Conservation (phyloP, 2,888 invertebrate genomes). For the Trissolcus brochymenae region DNA sequence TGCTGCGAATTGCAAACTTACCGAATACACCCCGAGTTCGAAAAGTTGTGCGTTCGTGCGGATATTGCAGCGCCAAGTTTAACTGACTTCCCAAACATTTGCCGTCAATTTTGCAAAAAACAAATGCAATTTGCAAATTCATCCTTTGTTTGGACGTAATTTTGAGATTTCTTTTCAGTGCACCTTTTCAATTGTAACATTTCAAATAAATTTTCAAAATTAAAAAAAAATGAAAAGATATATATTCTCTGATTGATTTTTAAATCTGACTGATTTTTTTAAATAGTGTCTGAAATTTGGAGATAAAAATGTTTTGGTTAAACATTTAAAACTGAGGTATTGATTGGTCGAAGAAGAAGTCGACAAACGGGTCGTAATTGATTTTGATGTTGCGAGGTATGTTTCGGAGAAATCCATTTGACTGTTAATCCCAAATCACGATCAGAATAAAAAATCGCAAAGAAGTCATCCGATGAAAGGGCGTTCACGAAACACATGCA, state of each 20-base stretch:
- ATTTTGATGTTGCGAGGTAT: slow-evolving; percentile 58
- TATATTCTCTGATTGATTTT: no score
- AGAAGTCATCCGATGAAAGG: slow-evolving; percentile 17
- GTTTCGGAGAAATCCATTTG: slow-evolving; percentile 59
- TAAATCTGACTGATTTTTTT: no score
- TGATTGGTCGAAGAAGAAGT: slow-evolving; percentile 34
- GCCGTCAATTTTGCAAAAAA: no score
- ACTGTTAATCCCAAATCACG: slow-evolving; percentile 51
- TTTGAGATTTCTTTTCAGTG: no score
- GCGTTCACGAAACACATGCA: slow-evolving; percentile 23
- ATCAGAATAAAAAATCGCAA: slow-evolving; percentile 22
- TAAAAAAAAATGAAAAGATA: no score
- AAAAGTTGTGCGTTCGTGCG: slow-evolving; percentile 28
- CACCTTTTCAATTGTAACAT: no score
- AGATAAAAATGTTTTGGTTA: no score
- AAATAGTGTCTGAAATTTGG: no score
- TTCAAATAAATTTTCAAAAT: no score
- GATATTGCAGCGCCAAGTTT: slow-evolving; percentile 10
- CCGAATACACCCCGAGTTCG: slow-evolving; percentile 9
- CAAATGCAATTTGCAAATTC: no score
- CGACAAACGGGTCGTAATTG: slow-evolving; percentile 56
- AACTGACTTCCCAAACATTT: slow-evolving; percentile 5
- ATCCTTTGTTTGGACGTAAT: no score
- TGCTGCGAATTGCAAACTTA: slow-evolving; percentile 18
- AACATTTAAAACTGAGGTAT: not conserved